A percentile compares a stretch with the other conserved stretches of the same genome.
These are phyloP conservation scores for Parnassius mnemosyne DNA, from an alignment of 2,888 invertebrate genomes.

Conservation along the genomic window DNA sequence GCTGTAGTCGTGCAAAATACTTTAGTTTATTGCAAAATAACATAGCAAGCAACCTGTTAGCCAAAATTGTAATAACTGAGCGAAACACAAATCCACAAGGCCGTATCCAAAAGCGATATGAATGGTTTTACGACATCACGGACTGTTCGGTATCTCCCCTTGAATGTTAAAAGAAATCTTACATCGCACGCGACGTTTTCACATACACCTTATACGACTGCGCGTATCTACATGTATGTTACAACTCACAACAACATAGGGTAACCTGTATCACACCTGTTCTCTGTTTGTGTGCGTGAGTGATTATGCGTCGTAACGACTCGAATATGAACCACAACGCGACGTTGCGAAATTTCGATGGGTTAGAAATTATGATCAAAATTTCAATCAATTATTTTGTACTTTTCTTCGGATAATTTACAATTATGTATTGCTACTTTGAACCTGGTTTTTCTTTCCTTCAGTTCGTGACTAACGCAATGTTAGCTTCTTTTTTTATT, in stretches of 20 bases:
- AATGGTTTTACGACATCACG: constrained; percentile 37
- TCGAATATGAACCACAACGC: not conserved
- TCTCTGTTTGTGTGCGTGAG: constrained; percentile 33
- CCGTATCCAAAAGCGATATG: constrained; percentile 37
- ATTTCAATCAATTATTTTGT: not conserved
- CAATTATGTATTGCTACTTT: too few relatives aligned
- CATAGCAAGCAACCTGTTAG: not conserved
- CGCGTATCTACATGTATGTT: constrained; percentile 41
- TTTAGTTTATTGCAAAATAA: constrained; percentile 3
- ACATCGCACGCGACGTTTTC: constrained; percentile 70
- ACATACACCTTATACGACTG: constrained; percentile 44
- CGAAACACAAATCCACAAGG: constrained; percentile 29
- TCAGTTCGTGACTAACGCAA: too few relatives aligned
- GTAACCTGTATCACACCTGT: constrained; percentile 22
- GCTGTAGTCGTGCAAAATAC: not conserved
- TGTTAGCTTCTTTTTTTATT: too few relatives aligned
- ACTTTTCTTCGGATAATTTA: too few relatives aligned
- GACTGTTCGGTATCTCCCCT: constrained; percentile 53
- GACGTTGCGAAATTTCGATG: not conserved
- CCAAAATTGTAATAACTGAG: constrained; percentile 11
- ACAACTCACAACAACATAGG: constrained; percentile 18
- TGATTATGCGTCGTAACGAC: constrained; percentile 8
- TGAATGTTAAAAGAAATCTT: constrained; percentile 75
- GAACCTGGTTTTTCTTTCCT: too few relatives aligned
- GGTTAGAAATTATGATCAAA: not conserved